Percentiles rank a stretch among this genome's conserved stretches.
Evolutionary conservation across 2,797 vertebrate species (phyloP).

Genomic region (Iguana delicatissima): DNA sequence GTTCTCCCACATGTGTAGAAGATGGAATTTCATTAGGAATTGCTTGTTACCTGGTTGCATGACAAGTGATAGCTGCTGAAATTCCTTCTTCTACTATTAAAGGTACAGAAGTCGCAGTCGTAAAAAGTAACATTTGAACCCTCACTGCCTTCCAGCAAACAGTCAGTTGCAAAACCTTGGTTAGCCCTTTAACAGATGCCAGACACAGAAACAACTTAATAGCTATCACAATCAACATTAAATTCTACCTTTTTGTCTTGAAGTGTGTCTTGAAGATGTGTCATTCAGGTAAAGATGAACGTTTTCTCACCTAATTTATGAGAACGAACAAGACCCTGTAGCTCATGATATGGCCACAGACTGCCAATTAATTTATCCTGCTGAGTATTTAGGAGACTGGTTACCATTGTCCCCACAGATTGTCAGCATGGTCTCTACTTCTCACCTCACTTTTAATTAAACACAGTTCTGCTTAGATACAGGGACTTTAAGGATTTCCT

Average conservation of each 20-base stretch:
- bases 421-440: constrained; percentile 24
- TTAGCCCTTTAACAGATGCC: not conserved
- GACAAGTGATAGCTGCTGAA: too few relatives aligned
- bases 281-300: constrained; percentile 43
- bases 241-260: not conserved
- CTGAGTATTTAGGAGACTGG: constrained; percentile 39
- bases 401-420: constrained; percentile 40
- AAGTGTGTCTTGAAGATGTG: constrained; percentile 24
- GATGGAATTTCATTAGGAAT: too few relatives aligned
- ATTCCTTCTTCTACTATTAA: too few relatives aligned
- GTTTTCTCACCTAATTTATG: constrained; percentile 60
- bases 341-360: constrained; percentile 26
- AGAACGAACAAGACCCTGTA: constrained; percentile 42
- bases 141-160: not conserved
- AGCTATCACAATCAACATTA: not conserved
- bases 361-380: constrained; percentile 45
- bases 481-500: constrained; percentile 46
- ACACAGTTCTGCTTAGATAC: constrained; percentile 28
- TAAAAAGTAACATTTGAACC: too few relatives aligned
- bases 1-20: too few relatives aligned
- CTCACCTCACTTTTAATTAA: constrained; percentile 51
- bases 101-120: too few relatives aligned
- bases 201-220: constrained; percentile 1
- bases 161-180: not conserved
- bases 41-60: too few relatives aligned